Evolutionary conservation across 2,888 invertebrate genomes (phyloP).

Genomic region (Mellilla xanthometata): DNA sequence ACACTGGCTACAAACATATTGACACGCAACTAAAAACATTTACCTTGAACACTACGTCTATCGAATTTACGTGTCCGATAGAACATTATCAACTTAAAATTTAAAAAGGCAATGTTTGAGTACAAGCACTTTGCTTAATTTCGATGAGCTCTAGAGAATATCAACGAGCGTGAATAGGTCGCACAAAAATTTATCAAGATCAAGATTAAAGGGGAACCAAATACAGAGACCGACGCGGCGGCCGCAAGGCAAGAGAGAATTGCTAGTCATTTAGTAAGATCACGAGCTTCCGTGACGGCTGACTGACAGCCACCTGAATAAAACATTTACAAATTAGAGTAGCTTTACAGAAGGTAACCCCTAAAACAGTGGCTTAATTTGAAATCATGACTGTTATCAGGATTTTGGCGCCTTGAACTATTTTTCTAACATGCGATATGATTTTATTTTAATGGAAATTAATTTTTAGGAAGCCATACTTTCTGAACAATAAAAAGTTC

Average conservation of each 20-base stretch:
- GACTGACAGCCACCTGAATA: slow-evolving; percentile 42
- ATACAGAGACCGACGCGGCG: slow-evolving; percentile 26
- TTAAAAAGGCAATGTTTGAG: slow-evolving; percentile 30
- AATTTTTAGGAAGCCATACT: too few relatives aligned
- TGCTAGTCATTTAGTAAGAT: slow-evolving; percentile 30
- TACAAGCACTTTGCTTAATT: slow-evolving; percentile 31
- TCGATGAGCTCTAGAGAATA: slow-evolving; percentile 29
- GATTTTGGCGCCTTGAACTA: slow-evolving; percentile 9
- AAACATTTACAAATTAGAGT: slow-evolving; percentile 40
- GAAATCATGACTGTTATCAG: slow-evolving; percentile 14
- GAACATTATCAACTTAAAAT: slow-evolving; percentile 10
- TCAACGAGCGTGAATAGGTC: slow-evolving; percentile 34
- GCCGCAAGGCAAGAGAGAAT: slow-evolving; percentile 21
- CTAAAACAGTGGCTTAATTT: slow-evolving; percentile 18
- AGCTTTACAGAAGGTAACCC: slow-evolving; percentile 33
- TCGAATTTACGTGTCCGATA: neutral
- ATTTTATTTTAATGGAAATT: neutral
- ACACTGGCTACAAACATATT: slow-evolving; percentile 13
- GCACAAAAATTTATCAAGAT: slow-evolving; percentile 29
- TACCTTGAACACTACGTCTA: neutral
- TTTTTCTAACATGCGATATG: slow-evolving; percentile 5
- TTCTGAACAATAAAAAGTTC: neutral
- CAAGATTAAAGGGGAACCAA: slow-evolving; percentile 27
- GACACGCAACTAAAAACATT: neutral
- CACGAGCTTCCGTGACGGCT: slow-evolving; percentile 36